Evolutionary conservation across 2,888 invertebrate species (phyloP).

Genomic region (Spodoptera exigua): DNA sequence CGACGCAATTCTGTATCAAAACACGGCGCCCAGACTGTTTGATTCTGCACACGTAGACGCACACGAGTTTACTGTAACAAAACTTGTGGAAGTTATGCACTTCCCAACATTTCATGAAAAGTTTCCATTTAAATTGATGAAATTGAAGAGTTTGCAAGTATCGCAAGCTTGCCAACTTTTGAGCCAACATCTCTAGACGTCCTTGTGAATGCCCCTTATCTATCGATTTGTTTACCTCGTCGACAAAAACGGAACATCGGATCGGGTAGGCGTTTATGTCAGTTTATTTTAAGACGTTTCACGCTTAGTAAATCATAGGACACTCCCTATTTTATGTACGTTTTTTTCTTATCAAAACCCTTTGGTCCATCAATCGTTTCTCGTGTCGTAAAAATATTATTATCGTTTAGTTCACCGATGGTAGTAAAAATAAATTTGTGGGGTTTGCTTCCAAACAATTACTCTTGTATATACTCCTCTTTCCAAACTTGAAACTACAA

Average conservation of each 20-base stretch:
- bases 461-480: slow-evolving; percentile 1
- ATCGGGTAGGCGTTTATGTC: slow-evolving; percentile 60
- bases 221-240: slow-evolving; percentile 68
- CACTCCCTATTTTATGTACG: slow-evolving; percentile 1
- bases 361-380: slow-evolving; percentile 14
- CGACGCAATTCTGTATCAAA: slow-evolving; percentile 47
- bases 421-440: too few relatives aligned
- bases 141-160: slow-evolving; percentile 20
- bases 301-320: slow-evolving; percentile 24
- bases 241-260: slow-evolving; percentile 55
- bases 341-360: not conserved
- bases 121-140: slow-evolving; percentile 6
- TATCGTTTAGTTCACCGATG: too few relatives aligned
- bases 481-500: not conserved
- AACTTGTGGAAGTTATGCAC: not conserved
- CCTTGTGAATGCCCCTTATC: slow-evolving; percentile 55
- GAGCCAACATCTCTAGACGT: slow-evolving; percentile 38
- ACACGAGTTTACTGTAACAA: slow-evolving; percentile 35
- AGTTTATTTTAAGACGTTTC: slow-evolving; percentile 56
- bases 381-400: too few relatives aligned
- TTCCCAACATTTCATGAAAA: not conserved
- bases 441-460: not conserved
- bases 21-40: slow-evolving; percentile 27
- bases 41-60: slow-evolving; percentile 19
- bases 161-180: slow-evolving; percentile 35